A percentile compares a stretch with the other conserved stretches of the same genome.
These are phyloP conservation scores for Brachylomia viminalis DNA, from an alignment of 2,888 invertebrate genomes.

Conservation along the genomic window DNA sequence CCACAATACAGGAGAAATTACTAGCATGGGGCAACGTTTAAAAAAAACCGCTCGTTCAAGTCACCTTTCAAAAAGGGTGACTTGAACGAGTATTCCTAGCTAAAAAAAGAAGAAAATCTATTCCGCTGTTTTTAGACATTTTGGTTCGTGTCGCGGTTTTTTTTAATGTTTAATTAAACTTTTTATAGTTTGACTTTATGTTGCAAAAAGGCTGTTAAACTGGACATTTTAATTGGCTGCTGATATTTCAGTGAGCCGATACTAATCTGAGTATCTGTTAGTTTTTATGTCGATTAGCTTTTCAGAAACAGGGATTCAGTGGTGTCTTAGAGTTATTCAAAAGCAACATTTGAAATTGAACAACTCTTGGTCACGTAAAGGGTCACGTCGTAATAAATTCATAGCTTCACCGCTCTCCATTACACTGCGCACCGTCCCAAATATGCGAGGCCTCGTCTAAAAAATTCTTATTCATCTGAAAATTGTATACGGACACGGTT, in stretches of 20 bases:
- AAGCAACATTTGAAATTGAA: neutral
- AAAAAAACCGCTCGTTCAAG: too few relatives aligned
- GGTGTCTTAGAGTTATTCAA: neutral
- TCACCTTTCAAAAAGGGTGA: too few relatives aligned
- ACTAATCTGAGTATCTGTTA: neutral
- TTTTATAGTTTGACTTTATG: accelerated
- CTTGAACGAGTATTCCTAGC: too few relatives aligned
- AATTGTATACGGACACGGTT: slow-evolving; percentile 32
- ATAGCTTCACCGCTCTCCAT: slow-evolving; percentile 12
- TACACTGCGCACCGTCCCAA: neutral
- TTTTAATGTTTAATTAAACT: too few relatives aligned
- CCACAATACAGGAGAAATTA: too few relatives aligned
- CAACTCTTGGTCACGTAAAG: neutral
- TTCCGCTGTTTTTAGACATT: too few relatives aligned
- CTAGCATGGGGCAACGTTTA: too few relatives aligned
- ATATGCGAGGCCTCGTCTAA: slow-evolving; percentile 4
- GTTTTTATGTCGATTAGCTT: neutral
- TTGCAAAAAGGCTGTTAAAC: neutral
- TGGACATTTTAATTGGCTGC: neutral
- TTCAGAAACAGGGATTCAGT: neutral
- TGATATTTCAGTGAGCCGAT: neutral
- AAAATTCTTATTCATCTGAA: slow-evolving; percentile 42
- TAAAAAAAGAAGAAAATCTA: too few relatives aligned
- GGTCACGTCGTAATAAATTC: slow-evolving; percentile 36
- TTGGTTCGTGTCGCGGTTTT: too few relatives aligned